Percentiles rank a stretch among this genome's conserved stretches.
These are phyloP conservation scores for Pygocentrus nattereri DNA, from an alignment of 2,797 vertebrate species.

Conservation along the genomic window DNA sequence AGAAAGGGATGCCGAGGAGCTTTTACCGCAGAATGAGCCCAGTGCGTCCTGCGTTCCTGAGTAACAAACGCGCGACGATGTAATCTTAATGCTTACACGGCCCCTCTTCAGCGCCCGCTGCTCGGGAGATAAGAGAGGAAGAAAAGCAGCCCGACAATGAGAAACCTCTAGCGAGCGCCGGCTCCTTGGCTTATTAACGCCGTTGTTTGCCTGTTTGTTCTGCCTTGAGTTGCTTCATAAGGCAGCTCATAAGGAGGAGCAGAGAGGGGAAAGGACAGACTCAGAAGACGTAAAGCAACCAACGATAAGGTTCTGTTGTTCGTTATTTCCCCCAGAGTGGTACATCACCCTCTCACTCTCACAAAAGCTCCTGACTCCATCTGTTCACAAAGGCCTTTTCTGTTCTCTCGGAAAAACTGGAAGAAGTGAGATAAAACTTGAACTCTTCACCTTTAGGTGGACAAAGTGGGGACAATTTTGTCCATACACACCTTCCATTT, in stretches of 20 bases:
- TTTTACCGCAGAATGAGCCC: slow-evolving; percentile 70
- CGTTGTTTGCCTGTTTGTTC: slow-evolving; percentile 76
- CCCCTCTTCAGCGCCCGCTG: slow-evolving; percentile 74
- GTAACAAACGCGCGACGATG: slow-evolving; percentile 83
- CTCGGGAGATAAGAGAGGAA: slow-evolving; percentile 75
- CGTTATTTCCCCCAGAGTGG: slow-evolving; percentile 59
- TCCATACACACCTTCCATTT: too few relatives aligned
- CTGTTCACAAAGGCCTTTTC: slow-evolving; percentile 56
- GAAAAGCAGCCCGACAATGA: slow-evolving; percentile 75
- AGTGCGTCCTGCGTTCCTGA: slow-evolving; percentile 77
- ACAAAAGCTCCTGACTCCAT: slow-evolving; percentile 54
- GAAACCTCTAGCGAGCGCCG: slow-evolving; percentile 63
- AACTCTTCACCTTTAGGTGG: neutral
- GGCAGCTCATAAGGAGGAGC: slow-evolving; percentile 61
- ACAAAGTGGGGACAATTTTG: neutral
- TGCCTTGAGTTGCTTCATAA: slow-evolving; percentile 68
- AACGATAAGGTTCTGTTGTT: slow-evolving; percentile 53
- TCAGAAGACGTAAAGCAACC: slow-evolving; percentile 64
- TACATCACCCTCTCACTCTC: slow-evolving; percentile 54
- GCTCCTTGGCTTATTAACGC: slow-evolving; percentile 70
- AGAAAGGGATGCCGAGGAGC: slow-evolving; percentile 68
- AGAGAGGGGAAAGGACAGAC: slow-evolving; percentile 59
- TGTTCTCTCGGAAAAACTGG: slow-evolving; percentile 51
- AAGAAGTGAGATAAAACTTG: neutral
- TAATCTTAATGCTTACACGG: slow-evolving; percentile 83